Evolutionary conservation across 1,140 invertebrate species (phyloP).

Genomic region (Hycleus phaleratus): DNA sequence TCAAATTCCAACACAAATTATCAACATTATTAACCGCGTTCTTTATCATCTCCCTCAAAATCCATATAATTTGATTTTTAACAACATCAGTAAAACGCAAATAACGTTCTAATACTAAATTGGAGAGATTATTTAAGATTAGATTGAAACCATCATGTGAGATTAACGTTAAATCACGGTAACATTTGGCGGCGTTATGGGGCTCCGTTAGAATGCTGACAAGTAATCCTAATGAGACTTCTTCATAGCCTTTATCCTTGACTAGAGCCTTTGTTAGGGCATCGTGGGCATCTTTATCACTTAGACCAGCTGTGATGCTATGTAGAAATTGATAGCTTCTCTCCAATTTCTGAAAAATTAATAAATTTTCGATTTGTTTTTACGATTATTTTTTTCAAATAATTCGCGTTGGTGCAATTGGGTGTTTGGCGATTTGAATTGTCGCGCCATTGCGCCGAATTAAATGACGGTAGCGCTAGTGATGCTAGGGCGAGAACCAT

Average conservation of each 20-base stretch:
- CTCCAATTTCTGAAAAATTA: conserved; percentile 74
- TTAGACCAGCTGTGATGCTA: conserved; percentile 68
- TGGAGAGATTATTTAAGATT: conserved; percentile 71
- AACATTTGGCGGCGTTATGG: conserved; percentile 73
- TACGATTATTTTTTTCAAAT: too few species aligned
- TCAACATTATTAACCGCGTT: conserved; percentile 81
- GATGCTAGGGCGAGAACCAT: conserved; percentile 40
- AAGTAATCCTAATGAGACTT: conserved; percentile 84
- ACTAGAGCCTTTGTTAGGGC: conserved; percentile 78
- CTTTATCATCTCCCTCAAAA: conserved; percentile 83
- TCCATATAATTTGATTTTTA: conserved; percentile 73
- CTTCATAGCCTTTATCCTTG: conserved; percentile 84
- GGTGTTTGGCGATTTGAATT: too few species aligned
- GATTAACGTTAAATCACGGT: conserved; percentile 83
- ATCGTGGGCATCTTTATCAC: conserved; percentile 91
- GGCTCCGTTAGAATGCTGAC: conserved; percentile 86
- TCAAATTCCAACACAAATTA: conserved; percentile 80
- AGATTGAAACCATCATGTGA: conserved; percentile 79
- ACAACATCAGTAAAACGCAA: conserved; percentile 73
- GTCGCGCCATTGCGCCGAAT: too few species aligned
- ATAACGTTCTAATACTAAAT: conserved; percentile 85
- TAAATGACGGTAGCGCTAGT: too few species aligned
- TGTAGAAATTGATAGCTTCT: conserved; percentile 69
- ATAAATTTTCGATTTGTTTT: not conserved
- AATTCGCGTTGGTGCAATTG: too few species aligned